Evolutionary conservation across 2,113 vertebrate species (phyloP).

Genomic region (Tiliqua scincoides): DNA sequence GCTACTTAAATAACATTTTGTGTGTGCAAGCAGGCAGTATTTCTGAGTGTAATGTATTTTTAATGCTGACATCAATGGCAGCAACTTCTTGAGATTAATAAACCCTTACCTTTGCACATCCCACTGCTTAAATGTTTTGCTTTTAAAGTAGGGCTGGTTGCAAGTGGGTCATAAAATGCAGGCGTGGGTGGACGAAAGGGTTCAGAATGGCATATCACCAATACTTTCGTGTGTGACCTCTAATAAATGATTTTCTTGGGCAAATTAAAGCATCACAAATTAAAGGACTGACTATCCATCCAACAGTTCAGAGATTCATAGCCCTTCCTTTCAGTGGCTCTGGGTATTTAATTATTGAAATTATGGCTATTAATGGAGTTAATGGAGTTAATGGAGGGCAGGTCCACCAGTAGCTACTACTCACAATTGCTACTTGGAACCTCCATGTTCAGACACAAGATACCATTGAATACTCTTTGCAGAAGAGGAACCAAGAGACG

Average conservation of each 20-base stretch:
- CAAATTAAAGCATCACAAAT: not conserved
- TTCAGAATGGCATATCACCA: not conserved
- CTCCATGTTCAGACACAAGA: not conserved
- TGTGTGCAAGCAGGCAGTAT: not conserved
- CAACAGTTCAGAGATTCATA: not conserved
- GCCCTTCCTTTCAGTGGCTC: not conserved
- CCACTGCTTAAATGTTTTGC: not conserved
- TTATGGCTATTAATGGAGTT: not conserved
- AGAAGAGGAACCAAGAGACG: no score
- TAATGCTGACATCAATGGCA: slow-evolving; percentile 16
- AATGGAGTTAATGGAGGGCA: not conserved
- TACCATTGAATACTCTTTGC: not conserved
- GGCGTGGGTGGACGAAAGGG: not conserved
- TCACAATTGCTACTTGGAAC: not conserved
- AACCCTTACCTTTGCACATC: not conserved
- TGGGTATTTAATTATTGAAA: not conserved
- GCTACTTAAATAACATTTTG: not conserved
- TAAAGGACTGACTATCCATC: not conserved
- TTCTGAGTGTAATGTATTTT: not conserved
- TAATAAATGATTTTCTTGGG: not conserved
- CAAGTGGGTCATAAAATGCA: slow-evolving; percentile 26
- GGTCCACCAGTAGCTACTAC: not conserved
- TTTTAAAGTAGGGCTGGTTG: slow-evolving; percentile 27
- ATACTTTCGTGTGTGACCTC: not conserved
- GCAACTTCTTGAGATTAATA: not conserved